Evolutionary conservation across 2,797 vertebrate genomes (phyloP).

Genomic region (Lophotriccus pileatus): DNA sequence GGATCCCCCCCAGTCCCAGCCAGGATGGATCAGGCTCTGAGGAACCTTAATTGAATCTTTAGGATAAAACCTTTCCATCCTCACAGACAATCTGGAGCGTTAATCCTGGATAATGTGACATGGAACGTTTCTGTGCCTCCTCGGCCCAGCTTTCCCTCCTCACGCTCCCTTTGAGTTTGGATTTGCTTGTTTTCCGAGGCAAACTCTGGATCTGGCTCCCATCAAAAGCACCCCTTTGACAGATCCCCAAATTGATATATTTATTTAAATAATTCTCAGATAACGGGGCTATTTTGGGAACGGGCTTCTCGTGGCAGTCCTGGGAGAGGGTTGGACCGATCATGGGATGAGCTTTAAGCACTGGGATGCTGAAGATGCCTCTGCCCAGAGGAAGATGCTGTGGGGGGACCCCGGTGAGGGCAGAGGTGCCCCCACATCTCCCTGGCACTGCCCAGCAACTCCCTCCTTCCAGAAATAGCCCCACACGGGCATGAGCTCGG

Average conservation of each 20-base stretch:
- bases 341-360: fast-evolving
- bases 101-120: not conserved
- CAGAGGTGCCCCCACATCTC: not conserved
- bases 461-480: not conserved
- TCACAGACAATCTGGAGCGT: not conserved
- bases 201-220: not conserved
- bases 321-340: not conserved
- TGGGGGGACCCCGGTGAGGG: fast-evolving
- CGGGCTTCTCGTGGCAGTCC: fast-evolving
- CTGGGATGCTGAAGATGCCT: not conserved
- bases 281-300: not conserved
- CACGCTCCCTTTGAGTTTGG: not conserved
- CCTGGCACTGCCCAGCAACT: fast-evolving
- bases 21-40: not conserved
- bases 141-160: not conserved
- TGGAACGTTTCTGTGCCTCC: not conserved
- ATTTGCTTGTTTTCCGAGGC: not conserved
- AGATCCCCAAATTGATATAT: not conserved
- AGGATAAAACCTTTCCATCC: not conserved
- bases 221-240: not conserved
- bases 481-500: not conserved
- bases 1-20: not conserved
- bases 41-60: not conserved
- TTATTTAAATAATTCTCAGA: not conserved
- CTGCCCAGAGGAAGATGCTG: fast-evolving